Conservation (phyloP, 2,797 vertebrate genomes). For the Diplodus sargus region DNA sequence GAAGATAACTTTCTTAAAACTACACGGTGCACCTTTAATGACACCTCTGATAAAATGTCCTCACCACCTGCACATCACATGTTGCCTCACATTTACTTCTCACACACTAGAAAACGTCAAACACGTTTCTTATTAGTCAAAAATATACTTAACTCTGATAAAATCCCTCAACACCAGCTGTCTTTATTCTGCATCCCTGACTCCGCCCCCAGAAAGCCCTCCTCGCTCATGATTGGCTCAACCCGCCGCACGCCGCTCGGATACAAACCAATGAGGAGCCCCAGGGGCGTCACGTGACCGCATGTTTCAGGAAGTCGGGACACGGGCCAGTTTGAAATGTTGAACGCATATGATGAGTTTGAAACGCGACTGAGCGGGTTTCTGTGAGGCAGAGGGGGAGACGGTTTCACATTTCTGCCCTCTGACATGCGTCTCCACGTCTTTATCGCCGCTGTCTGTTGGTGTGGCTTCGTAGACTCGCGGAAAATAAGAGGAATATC, state of each 20-base stretch:
- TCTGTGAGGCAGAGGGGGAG: background rate
- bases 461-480: constrained; percentile 66
- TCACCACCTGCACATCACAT: background rate
- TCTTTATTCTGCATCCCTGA: background rate
- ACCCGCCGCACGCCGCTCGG: rapidly evolving
- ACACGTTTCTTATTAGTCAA: background rate
- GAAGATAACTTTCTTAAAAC: no score
- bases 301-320: constrained; percentile 76
- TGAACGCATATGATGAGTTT: constrained; percentile 33
- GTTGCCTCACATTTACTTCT: no score
- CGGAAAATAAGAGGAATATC: constrained; percentile 84
- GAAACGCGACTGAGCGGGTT: constrained; percentile 47
- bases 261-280: constrained; percentile 40
- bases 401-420: background rate
- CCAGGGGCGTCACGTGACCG: constrained; percentile 49
- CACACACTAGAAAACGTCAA: background rate
- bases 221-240: constrained; percentile 52
- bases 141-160: background rate
- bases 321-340: constrained; percentile 30
- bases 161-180: no score
- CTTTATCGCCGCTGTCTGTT: constrained; percentile 61
- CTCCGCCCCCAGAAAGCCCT: rapidly evolving
- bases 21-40: no score
- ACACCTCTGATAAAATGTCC: background rate
- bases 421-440: constrained; percentile 71